Evolutionary conservation across 2,888 invertebrate genomes (phyloP).

Genomic region (Biston stratarius): DNA sequence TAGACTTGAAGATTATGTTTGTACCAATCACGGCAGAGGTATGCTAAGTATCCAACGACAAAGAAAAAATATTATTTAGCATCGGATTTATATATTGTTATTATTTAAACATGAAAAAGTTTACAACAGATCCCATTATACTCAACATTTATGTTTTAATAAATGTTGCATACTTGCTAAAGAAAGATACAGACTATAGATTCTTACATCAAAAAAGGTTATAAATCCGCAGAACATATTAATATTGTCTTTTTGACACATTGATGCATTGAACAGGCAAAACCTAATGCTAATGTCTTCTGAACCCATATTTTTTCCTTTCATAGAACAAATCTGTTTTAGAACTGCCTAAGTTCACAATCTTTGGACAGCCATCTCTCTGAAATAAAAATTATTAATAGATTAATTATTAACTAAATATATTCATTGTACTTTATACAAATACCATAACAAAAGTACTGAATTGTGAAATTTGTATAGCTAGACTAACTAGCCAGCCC

Average conservation of each 20-base stretch:
- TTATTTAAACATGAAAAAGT: no score
- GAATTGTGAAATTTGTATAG: no score
- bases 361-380: conserved; percentile 99
- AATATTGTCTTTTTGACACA: neutral
- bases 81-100: no score
- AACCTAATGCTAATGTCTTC: conserved; percentile 90
- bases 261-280: conserved; percentile 35
- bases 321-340: conserved; percentile 99
- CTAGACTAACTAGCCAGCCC: no score
- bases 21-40: no score
- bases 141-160: no score
- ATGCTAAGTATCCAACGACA: no score
- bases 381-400: conserved; percentile 66
- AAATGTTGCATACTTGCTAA: no score
- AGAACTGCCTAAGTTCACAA: conserved; percentile 99
- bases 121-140: no score
- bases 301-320: conserved; percentile 99
- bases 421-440: neutral
- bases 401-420: neutral
- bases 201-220: neutral
- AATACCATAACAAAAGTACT: neutral
- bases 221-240: neutral
- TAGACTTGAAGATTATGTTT: conserved; percentile 8
- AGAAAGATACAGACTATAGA: neutral
- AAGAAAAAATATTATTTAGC: no score